Evolutionary conservation across 2,113 vertebrate genomes (phyloP).

Genomic region (Ptyas mucosa): DNA sequence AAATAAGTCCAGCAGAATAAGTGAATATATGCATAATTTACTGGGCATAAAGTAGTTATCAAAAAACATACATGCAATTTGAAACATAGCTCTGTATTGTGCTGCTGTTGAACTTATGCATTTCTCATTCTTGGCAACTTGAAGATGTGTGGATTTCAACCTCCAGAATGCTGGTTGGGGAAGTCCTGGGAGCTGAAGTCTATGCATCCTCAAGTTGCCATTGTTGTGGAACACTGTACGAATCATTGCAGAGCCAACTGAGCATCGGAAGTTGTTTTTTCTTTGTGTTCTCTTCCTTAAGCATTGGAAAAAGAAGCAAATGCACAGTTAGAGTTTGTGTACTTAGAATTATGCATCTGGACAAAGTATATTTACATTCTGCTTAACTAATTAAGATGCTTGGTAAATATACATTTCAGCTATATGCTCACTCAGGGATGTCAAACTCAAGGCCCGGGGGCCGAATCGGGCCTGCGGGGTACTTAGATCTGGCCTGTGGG

Average conservation of each 20-base stretch:
- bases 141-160: not conserved
- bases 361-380: not conserved
- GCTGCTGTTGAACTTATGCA: not conserved
- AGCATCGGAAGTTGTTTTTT: not conserved
- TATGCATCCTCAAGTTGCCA: not conserved
- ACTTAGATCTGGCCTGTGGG: no score
- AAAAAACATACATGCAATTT: not conserved
- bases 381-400: not conserved
- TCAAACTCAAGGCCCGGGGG: no score
- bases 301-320: not conserved
- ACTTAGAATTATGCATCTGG: not conserved
- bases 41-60: not conserved
- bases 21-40: not conserved
- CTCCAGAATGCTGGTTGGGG: not conserved
- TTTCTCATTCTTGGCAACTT: not conserved
- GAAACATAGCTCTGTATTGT: not conserved
- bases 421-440: not conserved
- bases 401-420: not conserved
- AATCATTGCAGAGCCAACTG: not conserved
- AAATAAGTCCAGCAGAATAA: not conserved
- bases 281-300: not conserved
- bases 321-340: not conserved
- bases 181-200: not conserved
- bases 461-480: no score
- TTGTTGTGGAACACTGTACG: not conserved